Evolutionary conservation across 2,113 vertebrate species (phyloP).

Genomic region (human): DNA sequence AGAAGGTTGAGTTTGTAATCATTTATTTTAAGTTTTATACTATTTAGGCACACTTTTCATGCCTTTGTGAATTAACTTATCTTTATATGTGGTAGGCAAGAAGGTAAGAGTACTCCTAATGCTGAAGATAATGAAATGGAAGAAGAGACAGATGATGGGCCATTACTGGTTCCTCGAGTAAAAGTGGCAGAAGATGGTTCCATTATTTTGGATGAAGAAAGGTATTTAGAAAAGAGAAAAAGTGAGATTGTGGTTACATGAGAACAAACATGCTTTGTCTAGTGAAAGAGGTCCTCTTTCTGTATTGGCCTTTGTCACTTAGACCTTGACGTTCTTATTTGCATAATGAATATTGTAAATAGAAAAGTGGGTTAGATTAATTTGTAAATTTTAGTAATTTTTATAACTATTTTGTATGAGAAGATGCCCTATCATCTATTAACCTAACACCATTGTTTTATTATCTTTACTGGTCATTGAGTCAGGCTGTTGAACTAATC

Average conservation of each 20-base stretch:
- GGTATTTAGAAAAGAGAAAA: conserved; percentile 81
- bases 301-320: background rate
- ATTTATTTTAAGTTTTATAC: conserved; percentile 36
- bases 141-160: conserved; percentile 83
- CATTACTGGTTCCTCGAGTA: conserved; percentile 93
- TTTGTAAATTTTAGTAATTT: conserved; percentile 34
- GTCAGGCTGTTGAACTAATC: background rate
- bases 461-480: background rate
- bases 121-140: conserved; percentile 79
- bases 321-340: background rate
- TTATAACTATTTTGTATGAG: background rate
- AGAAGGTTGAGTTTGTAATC: background rate
- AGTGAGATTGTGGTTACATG: background rate
- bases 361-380: background rate
- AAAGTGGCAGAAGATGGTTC: conserved; percentile 98
- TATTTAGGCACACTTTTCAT: background rate
- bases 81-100: conserved; percentile 76
- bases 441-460: background rate
- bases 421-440: background rate
- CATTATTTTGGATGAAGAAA: conserved; percentile 98
- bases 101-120: conserved; percentile 75
- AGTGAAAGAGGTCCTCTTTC: conserved; percentile 25
- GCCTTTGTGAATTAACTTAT: background rate
- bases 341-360: background rate
- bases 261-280: conserved; percentile 3